A percentile compares a stretch with the other conserved stretches of the same genome.
Conservation (phyloP, 2,797 vertebrate species). For the Cephalopachus bancanus region DNA sequence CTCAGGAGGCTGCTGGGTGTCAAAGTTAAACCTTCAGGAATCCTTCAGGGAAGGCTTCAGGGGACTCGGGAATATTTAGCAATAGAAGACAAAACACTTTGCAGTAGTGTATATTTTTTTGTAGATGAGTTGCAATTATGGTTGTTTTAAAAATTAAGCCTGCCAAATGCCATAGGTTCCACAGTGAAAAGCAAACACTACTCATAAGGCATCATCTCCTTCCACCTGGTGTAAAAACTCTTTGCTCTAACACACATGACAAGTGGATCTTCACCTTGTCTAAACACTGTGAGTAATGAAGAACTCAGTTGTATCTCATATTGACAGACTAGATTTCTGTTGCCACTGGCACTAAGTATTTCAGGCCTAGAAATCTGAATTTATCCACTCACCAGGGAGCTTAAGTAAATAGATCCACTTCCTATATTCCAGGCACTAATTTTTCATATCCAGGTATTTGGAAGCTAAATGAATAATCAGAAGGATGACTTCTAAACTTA, state of each 20-base stretch:
- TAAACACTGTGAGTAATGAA: neutral
- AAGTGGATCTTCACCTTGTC: neutral
- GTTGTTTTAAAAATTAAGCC: constrained; percentile 18
- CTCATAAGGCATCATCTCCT: neutral
- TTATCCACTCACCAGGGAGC: neutral
- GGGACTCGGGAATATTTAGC: neutral
- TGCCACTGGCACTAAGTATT: neutral
- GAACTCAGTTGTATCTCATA: neutral
- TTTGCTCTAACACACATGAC: neutral
- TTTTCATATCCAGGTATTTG: constrained; percentile 76
- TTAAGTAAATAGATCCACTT: constrained; percentile 43
- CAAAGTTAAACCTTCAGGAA: constrained; percentile 1
- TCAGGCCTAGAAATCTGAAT: constrained; percentile 63
- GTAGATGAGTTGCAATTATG: neutral
- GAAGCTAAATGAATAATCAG: constrained; percentile 74
- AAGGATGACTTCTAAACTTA: constrained; percentile 77
- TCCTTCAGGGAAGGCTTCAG: neutral
- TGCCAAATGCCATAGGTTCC: neutral
- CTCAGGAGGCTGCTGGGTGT: neutral
- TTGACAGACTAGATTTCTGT: constrained; percentile 13
- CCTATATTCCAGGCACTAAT: constrained; percentile 59
- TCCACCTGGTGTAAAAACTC: neutral
- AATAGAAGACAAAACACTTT: neutral
- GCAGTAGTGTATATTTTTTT: neutral
- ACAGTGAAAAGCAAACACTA: neutral